Evolutionary conservation across 2,113 vertebrate species (phyloP), one percentile per base, ranked within the genome.

Genomic region (Ascaphus truei): DNA sequence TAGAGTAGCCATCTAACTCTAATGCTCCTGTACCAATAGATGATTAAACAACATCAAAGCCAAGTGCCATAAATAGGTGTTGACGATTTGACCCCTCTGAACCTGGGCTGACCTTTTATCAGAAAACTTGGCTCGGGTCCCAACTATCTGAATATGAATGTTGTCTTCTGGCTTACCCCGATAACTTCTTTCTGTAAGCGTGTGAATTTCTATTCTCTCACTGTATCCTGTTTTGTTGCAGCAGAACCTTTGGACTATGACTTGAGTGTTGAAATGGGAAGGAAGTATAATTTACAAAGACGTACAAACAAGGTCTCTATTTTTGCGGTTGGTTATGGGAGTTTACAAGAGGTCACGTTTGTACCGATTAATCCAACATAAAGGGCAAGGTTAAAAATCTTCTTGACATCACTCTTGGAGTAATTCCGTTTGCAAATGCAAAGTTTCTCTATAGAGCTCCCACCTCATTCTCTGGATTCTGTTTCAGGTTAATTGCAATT

Each of bases 221-320:
- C 67, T 41, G 37, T 62, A 68, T 63, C 59, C 72, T 69, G 59
- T 69, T 62, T 69, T 62, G 13, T 69, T 37, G 33, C 26, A 25
- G 39, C 27, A 27, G 62, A 69, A 61, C 36, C 62, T 56, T 60
- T 55, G 50, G 60, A 62, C 48, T 31, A 31, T 15, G 65, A 53
- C 30, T 33, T 23, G 41, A 22, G 58, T 62, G 58, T 68, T 61
- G 66, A 68, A 48, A 59, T 62, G 39, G 56, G 45, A 45, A 63
- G 58, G 72, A 73, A 73, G 58, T 62, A 67, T 48, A 56, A 69
- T 61, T 56, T 69, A 62, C 43, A 69, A 50, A 68, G 45, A 39
- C 41, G 25, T 26, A 52, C 36, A 63, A 56, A 62, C 51, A 57
- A 16, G 50, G 47, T 63, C 51, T 61, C 37, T 47, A 23, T 56